phyloP scores from a whole-genome alignment of 2,888 invertebrate species.

The Parnassius mnemosyne region DNA sequence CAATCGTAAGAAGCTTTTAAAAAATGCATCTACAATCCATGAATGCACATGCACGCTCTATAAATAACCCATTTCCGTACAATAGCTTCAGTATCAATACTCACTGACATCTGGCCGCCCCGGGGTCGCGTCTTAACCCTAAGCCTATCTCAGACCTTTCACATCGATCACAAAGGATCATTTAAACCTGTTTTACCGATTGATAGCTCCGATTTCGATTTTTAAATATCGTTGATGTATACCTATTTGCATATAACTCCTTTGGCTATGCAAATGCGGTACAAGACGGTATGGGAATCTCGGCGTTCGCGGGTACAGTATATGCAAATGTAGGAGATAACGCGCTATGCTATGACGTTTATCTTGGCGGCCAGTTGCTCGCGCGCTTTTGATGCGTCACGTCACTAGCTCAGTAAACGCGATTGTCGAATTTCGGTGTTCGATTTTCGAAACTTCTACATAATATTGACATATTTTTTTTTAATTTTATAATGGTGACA shows the following conservation, averaged over 20 bases:
- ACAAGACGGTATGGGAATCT: constrained; percentile 66
- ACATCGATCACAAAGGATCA: constrained; percentile 51
- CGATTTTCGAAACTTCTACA: constrained; percentile 26
- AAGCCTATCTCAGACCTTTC: constrained; percentile 59
- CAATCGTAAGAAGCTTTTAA: constrained; percentile 35
- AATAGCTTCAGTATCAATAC: constrained; percentile 64
- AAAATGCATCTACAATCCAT: constrained; percentile 40
- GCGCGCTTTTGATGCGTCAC: constrained; percentile 70
- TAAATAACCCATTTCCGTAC: constrained; percentile 70
- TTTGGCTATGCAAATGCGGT: constrained; percentile 71
- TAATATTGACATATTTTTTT: constrained; percentile 2
- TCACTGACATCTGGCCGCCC: constrained; percentile 68
- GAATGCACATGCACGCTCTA: constrained; percentile 54
- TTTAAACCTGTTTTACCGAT: constrained; percentile 77
- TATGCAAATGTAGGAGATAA: constrained; percentile 75
- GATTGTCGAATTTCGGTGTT: constrained; percentile 39
- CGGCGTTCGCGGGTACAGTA: constrained; percentile 42
- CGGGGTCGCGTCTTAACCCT: constrained; percentile 58
- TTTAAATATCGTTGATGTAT: constrained; percentile 61
- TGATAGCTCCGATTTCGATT: constrained; percentile 69
- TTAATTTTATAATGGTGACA: constrained; percentile 8
- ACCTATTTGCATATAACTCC: constrained; percentile 70
- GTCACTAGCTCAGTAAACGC: constrained; percentile 42
- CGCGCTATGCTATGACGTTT: constrained; percentile 55
- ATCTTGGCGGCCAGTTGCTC: constrained; percentile 70